Evolutionary conservation across 2,113 vertebrate species (phyloP).

Genomic region (Grantiella picta): DNA sequence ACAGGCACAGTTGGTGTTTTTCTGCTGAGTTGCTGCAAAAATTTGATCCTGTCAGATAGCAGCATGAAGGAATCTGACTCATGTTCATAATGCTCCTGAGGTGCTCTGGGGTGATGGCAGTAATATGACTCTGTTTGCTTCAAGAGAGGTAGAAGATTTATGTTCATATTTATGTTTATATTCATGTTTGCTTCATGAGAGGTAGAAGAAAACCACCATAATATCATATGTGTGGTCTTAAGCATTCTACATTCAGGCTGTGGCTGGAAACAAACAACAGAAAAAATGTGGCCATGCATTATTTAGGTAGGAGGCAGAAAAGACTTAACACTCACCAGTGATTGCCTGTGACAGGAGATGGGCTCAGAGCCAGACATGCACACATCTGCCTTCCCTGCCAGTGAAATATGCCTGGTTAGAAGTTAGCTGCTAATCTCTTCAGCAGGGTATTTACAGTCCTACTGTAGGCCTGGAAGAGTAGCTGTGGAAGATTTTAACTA

Average conservation of each 20-base stretch:
- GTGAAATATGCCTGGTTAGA: neutral
- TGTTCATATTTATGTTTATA: too few relatives aligned
- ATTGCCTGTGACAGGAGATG: neutral
- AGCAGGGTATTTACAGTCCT: neutral
- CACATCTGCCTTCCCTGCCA: neutral
- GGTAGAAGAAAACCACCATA: neutral
- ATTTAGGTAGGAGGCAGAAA: neutral
- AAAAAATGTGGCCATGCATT: neutral
- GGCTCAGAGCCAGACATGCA: neutral
- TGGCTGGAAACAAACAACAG: neutral
- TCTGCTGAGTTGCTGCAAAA: neutral
- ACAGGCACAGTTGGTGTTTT: neutral
- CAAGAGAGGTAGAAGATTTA: too few relatives aligned
- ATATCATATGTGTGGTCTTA: rapidly evolving
- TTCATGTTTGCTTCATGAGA: too few relatives aligned
- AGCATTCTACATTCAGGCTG: neutral
- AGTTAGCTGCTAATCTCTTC: neutral
- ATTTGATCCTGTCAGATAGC: neutral
- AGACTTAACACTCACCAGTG: neutral
- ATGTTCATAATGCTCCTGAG: neutral
- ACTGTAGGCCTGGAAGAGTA: neutral
- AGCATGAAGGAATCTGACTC: neutral
- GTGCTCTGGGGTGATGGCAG: neutral
- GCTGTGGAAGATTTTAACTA: neutral
- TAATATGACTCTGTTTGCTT: neutral